Conservation (phyloP, 2,888 invertebrate genomes). For the Drosophila maculinotata region DNA sequence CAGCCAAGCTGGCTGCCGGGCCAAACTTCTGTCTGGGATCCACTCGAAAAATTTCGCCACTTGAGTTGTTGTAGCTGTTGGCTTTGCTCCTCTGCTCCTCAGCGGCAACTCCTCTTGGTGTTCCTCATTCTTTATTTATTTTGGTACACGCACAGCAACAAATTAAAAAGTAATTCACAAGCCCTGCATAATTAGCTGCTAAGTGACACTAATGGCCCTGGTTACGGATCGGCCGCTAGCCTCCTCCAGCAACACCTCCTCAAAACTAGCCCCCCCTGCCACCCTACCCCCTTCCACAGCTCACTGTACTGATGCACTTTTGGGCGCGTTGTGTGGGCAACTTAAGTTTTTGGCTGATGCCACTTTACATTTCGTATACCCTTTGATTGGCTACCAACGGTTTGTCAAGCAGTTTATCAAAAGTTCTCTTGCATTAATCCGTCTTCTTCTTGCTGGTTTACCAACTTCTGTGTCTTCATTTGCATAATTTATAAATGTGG, state of each 20-base stretch:
- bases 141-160: constrained; percentile 68
- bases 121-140: constrained; percentile 63
- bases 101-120: constrained; percentile 22
- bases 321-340: constrained; percentile 56
- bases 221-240: constrained; percentile 38
- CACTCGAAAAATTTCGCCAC: constrained; percentile 59
- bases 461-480: too few relatives aligned
- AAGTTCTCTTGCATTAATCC: too few relatives aligned
- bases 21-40: constrained; percentile 46
- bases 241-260: constrained; percentile 29
- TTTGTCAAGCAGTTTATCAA: background rate
- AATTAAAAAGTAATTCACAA: constrained; percentile 79
- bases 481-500: too few relatives aligned
- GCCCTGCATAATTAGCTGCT: constrained; percentile 83
- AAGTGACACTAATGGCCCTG: constrained; percentile 80
- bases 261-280: constrained; percentile 17
- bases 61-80: constrained; percentile 51
- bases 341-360: constrained; percentile 21
- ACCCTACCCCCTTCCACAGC: background rate
- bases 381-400: background rate
- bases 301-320: constrained; percentile 30
- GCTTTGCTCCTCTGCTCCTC: constrained; percentile 5
- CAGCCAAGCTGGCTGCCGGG: constrained; percentile 73
- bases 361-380: constrained; percentile 19
- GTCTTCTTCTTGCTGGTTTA: too few relatives aligned